Conservation (phyloP, 2,113 vertebrate genomes). For the Toxotes chatareus region DNA sequence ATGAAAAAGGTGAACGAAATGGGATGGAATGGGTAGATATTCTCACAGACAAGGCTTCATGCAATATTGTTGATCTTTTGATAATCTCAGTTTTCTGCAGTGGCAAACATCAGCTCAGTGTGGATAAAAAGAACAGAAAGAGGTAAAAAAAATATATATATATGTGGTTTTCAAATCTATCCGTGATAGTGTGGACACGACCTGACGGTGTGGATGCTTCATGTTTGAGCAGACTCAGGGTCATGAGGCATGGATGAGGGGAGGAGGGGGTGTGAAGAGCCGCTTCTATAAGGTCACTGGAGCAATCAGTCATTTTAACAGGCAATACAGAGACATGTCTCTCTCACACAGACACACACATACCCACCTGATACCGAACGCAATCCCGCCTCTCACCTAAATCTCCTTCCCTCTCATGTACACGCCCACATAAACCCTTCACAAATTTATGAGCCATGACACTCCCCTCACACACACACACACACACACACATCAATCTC, state of each 20-base stretch:
- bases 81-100: background rate
- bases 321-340: slow-evolving; percentile 39
- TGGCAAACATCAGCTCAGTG: background rate
- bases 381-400: slow-evolving; percentile 9
- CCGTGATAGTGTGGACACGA: background rate
- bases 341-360: slow-evolving; percentile 13
- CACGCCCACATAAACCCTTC: slow-evolving; percentile 48
- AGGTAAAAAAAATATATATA: background rate
- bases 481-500: slow-evolving; percentile 47
- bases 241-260: slow-evolving; percentile 3
- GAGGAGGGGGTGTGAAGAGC: slow-evolving; percentile 37
- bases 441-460: slow-evolving; percentile 33
- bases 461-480: slow-evolving; percentile 7
- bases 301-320: slow-evolving; percentile 69
- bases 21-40: too few relatives aligned
- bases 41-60: too few relatives aligned
- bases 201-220: background rate
- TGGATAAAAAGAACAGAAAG: background rate
- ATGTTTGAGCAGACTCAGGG: slow-evolving; percentile 47
- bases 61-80: too few relatives aligned
- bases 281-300: slow-evolving; percentile 47
- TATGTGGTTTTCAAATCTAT: too few relatives aligned
- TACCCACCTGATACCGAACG: background rate
- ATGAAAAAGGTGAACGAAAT: too few relatives aligned
- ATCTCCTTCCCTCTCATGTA: slow-evolving; percentile 1